Percentiles rank a stretch among this genome's conserved stretches.
Evolutionary conservation across 2,113 vertebrate species (phyloP).

Genomic region (Murina feae): DNA sequence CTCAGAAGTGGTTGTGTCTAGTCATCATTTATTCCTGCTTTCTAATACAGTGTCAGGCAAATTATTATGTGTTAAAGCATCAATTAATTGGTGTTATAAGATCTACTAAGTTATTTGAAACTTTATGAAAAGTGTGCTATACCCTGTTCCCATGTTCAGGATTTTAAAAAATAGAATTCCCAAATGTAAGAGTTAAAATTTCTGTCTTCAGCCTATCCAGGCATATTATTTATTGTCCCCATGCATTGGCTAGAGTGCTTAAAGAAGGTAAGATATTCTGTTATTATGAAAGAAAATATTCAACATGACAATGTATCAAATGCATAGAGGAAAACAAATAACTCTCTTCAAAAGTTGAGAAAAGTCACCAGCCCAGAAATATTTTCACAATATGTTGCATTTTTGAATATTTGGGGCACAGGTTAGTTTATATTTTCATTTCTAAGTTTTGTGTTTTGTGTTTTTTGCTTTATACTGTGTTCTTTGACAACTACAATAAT

Average conservation of each 20-base stretch:
- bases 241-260: neutral
- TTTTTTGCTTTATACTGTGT: neutral
- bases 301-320: neutral
- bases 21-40: neutral
- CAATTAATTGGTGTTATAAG: neutral
- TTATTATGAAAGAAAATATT: neutral
- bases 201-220: neutral
- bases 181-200: neutral
- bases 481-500: neutral
- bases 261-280: neutral
- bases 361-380: neutral
- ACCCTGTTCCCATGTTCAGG: neutral
- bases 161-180: neutral
- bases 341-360: neutral
- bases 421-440: neutral
- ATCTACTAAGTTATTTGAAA: neutral
- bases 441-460: neutral
- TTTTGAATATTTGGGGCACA: neutral
- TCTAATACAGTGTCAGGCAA: neutral
- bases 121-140: neutral
- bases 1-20: accelerated
- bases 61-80: neutral
- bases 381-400: neutral
- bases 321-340: neutral
- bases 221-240: neutral